These are phyloP conservation scores for Antechinus stuartii DNA, from an alignment of 2,113 vertebrate genomes.

Conservation along the genomic window DNA sequence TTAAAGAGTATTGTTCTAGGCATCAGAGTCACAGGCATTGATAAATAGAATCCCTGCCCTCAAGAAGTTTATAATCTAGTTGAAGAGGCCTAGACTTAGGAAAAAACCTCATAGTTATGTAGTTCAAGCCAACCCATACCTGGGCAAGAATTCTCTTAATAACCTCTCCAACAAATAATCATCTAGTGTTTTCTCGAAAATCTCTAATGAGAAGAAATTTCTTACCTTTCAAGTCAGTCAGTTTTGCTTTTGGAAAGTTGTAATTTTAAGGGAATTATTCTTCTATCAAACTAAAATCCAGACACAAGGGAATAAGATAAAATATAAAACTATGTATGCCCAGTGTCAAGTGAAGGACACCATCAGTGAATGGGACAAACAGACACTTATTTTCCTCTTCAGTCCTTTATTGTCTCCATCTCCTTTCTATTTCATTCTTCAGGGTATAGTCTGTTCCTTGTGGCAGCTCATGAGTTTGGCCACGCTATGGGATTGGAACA, in stretches of 20 bases:
- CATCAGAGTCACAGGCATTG: background rate
- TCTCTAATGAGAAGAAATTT: background rate
- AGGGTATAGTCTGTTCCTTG: conserved; percentile 99
- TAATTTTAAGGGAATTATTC: background rate
- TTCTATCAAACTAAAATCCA: background rate
- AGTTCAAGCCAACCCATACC: background rate
- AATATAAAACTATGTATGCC: background rate
- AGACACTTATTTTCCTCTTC: background rate
- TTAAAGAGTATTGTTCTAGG: background rate
- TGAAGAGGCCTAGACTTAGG: background rate
- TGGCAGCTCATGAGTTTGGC: conserved; percentile 98
- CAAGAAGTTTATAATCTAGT: background rate
- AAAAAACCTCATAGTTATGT: background rate
- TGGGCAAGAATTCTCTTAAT: background rate
- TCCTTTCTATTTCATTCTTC: background rate
- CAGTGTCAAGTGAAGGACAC: background rate
- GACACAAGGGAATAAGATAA: background rate
- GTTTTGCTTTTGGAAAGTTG: background rate
- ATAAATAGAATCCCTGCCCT: background rate
- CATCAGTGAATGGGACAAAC: background rate
- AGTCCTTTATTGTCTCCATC: background rate
- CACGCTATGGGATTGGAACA: conserved; percentile 98
- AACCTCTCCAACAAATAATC: background rate
- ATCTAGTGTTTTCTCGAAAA: background rate
- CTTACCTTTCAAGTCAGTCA: background rate